Evolutionary conservation across 2,888 invertebrate genomes (phyloP).

Genomic region (Meganola albula): DNA sequence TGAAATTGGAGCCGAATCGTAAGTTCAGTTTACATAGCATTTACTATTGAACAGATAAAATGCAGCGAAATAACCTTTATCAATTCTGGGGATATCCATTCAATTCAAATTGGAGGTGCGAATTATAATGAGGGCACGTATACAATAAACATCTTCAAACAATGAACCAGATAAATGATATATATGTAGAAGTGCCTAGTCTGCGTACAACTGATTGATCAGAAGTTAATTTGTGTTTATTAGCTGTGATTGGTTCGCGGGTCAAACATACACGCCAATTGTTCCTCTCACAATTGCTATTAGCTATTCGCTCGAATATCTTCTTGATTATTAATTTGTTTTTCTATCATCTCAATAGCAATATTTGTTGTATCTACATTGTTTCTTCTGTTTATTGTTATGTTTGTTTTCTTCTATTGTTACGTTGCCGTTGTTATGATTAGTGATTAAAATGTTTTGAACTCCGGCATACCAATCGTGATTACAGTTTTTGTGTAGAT

Average conservation of each 20-base stretch:
- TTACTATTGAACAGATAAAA: no score
- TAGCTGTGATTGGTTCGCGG: slow-evolving; percentile 65
- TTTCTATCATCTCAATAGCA: slow-evolving; percentile 19
- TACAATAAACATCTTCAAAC: slow-evolving; percentile 6
- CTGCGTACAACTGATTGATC: slow-evolving; percentile 44
- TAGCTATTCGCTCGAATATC: slow-evolving; percentile 42
- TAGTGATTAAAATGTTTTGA: no score
- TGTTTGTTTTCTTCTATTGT: slow-evolving; percentile 20
- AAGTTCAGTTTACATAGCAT: no score
- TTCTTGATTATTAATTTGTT: slow-evolving; percentile 29
- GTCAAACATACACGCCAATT: slow-evolving; percentile 48
- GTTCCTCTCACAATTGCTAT: slow-evolving; percentile 43
- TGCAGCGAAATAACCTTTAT: no score
- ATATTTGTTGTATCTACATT: slow-evolving; percentile 16
- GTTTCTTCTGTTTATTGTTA: slow-evolving; percentile 20
- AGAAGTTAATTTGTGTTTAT: slow-evolving; percentile 65
- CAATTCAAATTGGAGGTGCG: no score
- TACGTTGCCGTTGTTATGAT: no score
- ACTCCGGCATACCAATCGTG: no score
- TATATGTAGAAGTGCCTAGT: slow-evolving; percentile 22
- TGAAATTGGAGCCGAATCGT: no score
- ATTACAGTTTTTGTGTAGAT: no score
- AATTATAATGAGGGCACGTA: no score
- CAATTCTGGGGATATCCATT: no score
- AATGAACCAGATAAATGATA: no score